phyloP scores from a whole-genome alignment of 2,797 vertebrate genomes.

The Sebastiscus albofasciatus region DNA sequence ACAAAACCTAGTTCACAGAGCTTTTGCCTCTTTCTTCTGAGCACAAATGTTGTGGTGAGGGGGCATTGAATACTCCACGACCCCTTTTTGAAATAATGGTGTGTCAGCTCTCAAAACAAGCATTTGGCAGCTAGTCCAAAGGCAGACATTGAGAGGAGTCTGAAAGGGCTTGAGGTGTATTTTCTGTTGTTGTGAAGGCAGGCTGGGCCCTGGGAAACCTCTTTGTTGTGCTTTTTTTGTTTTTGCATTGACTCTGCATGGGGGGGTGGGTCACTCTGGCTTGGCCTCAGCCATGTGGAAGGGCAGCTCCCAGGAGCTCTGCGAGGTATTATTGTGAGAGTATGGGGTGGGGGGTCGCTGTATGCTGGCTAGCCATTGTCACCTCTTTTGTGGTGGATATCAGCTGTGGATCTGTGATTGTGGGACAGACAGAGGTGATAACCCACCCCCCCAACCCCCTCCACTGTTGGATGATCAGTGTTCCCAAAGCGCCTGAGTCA shows the following conservation, averaged over 20 bases:
- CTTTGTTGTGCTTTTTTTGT: conserved; percentile 70
- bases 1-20: neutral
- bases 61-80: neutral
- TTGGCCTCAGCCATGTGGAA: conserved; percentile 71
- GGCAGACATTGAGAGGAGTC: conserved; percentile 19
- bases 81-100: neutral
- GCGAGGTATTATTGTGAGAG: conserved; percentile 72
- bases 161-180: conserved; percentile 18
- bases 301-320: conserved; percentile 74
- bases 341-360: conserved; percentile 27
- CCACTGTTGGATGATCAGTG: conserved; percentile 48
- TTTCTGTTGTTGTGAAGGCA: conserved; percentile 25
- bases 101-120: neutral
- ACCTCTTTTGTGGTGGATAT: conserved; percentile 71
- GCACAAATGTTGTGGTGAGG: neutral
- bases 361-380: conserved; percentile 68
- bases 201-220: conserved; percentile 32
- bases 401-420: conserved; percentile 77
- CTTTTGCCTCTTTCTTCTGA: neutral
- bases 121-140: neutral
- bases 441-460: conserved; percentile 7
- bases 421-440: conserved; percentile 69
- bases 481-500: conserved; percentile 64
- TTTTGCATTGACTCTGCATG: conserved; percentile 60
- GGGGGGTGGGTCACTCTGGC: conserved; percentile 57